phyloP scores from a whole-genome alignment of 2,888 invertebrate genomes.

The Tanypteryx hageni region DNA sequence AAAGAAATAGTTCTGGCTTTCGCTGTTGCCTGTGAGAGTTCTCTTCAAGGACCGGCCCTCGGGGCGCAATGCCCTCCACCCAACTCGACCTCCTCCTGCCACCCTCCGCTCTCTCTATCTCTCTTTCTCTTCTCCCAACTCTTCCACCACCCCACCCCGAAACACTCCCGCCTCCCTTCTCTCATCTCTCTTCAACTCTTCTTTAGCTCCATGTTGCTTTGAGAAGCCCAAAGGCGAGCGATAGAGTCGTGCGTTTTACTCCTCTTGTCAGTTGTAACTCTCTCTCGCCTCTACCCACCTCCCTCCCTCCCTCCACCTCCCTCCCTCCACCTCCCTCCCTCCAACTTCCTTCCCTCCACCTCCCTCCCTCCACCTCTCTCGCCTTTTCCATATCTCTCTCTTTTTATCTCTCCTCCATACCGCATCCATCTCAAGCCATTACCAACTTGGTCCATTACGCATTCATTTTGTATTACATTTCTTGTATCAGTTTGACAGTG shows the following conservation, averaged over 20 bases:
- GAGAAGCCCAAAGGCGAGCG: slow-evolving; percentile 42
- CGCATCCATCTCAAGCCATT: too few relatives aligned
- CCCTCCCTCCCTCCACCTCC: not conserved
- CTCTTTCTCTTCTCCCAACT: too few relatives aligned
- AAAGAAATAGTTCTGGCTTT: not conserved
- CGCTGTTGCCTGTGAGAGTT: slow-evolving; percentile 5
- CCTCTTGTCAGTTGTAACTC: slow-evolving; percentile 58
- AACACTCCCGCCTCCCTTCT: not conserved
- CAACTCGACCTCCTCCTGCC: not conserved
- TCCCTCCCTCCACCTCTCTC: not conserved
- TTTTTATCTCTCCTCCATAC: not conserved
- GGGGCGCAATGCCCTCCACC: slow-evolving; percentile 21
- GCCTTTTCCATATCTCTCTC: slow-evolving; percentile 33
- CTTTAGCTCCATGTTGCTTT: slow-evolving; percentile 19
- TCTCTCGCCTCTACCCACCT: not conserved
- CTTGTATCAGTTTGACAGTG: too few relatives aligned
- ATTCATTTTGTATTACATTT: too few relatives aligned
- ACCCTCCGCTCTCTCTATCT: not conserved
- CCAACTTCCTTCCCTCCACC: not conserved
- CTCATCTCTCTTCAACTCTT: not conserved
- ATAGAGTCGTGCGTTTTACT: slow-evolving; percentile 62
- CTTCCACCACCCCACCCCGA: not conserved
- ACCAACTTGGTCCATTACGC: too few relatives aligned
- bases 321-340: not conserved
- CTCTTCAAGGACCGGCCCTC: slow-evolving; percentile 26